A percentile compares a stretch with the other conserved stretches of the same genome.
These are phyloP conservation scores for Metopia argyrocephala DNA, from an alignment of 2,888 invertebrate genomes.

Conservation along the genomic window DNA sequence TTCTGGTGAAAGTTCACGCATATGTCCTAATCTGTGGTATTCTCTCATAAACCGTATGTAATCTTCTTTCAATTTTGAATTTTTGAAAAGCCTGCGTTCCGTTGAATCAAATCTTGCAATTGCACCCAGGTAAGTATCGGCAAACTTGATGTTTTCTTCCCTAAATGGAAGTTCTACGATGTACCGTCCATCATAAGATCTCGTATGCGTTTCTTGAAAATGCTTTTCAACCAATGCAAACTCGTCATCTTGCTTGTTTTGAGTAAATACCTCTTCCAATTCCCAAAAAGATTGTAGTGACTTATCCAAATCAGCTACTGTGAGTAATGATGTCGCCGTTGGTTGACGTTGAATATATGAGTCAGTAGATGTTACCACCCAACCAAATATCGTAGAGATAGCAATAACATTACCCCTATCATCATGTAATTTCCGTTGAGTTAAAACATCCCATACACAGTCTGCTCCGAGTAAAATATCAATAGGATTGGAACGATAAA, in stretches of 20 bases:
- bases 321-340: no score
- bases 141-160: not conserved
- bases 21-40: slow-evolving; percentile 11
- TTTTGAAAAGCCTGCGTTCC: slow-evolving; percentile 2
- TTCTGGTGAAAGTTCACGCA: not conserved
- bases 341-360: no score
- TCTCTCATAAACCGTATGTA: slow-evolving; percentile 5
- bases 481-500: no score
- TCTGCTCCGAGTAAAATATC: no score
- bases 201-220: slow-evolving; percentile 1
- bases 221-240: slow-evolving; percentile 19
- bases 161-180: slow-evolving; percentile 28
- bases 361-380: no score
- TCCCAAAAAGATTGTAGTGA: no score
- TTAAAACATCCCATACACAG: no score
- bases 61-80: not conserved
- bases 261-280: no score
- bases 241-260: not conserved
- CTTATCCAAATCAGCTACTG: no score
- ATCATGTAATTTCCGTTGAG: no score
- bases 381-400: no score
- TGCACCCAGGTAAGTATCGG: slow-evolving; percentile 16
- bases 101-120: slow-evolving; percentile 10
- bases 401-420: no score
- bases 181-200: slow-evolving; percentile 1